Percentiles rank a stretch among this genome's conserved stretches.
Evolutionary conservation across 1,140 invertebrate genomes (phyloP).

Genomic region (Diorhabda carinulata): DNA sequence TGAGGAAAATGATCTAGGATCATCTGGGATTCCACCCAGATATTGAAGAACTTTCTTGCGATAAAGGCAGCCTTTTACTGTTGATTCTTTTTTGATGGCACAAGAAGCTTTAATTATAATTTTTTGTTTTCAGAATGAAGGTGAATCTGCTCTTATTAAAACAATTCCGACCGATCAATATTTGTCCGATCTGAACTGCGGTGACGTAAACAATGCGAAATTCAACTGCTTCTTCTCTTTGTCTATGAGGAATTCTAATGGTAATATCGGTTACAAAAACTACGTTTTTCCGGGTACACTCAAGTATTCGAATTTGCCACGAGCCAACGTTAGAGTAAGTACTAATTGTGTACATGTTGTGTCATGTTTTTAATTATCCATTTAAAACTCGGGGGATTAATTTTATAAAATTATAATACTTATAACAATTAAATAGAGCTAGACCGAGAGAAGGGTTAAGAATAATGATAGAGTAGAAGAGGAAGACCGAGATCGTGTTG

Average conservation of each 20-base stretch:
- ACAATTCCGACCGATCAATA: conserved; percentile 23
- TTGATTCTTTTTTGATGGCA: background rate
- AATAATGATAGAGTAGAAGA: background rate
- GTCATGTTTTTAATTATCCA: no score
- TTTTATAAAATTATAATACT: background rate
- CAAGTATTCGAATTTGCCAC: conserved; percentile 21
- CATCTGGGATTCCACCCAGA: no score
- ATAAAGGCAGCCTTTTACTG: background rate
- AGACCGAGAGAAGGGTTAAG: background rate
- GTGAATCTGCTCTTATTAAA: conserved; percentile 23
- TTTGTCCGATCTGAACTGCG: conserved; percentile 24
- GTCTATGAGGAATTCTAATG: conserved; percentile 18
- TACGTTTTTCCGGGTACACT: conserved; percentile 27
- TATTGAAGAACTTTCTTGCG: no score
- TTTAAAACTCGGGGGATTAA: background rate
- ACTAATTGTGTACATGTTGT: background rate
- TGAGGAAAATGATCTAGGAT: no score
- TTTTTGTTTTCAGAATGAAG: conserved; percentile 20
- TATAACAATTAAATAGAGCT: background rate
- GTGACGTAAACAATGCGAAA: conserved; percentile 9
- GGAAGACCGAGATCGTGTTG: background rate
- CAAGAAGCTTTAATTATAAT: background rate
- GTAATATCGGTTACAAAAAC: conserved; percentile 28
- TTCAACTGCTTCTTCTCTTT: conserved; percentile 31
- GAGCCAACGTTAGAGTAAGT: conserved; percentile 21